These are phyloP conservation scores for Apodemus agrarius DNA, from an alignment of 2,797 vertebrate species.

Conservation along the genomic window DNA sequence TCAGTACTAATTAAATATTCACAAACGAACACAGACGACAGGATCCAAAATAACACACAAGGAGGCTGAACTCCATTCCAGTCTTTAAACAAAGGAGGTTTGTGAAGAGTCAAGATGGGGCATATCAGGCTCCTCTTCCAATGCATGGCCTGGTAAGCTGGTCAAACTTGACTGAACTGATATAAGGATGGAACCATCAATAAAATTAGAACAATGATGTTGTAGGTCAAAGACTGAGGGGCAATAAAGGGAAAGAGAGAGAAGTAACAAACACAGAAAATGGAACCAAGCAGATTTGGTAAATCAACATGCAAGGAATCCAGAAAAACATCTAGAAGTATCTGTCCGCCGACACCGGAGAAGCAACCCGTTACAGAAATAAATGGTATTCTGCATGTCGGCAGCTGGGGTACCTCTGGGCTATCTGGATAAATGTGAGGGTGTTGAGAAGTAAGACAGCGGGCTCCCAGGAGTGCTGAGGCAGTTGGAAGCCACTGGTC, in stretches of 20 bases:
- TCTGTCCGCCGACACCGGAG: not conserved
- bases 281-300: not conserved
- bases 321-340: not conserved
- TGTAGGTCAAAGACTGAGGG: not conserved
- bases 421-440: no score
- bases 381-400: not conserved
- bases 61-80: not conserved
- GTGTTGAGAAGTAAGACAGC: not conserved
- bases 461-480: no score
- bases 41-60: not conserved
- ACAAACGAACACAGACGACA: not conserved
- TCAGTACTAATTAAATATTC: not conserved
- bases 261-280: not conserved
- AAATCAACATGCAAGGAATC: not conserved
- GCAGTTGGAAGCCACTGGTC: accelerated
- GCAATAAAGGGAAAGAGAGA: not conserved
- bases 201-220: not conserved
- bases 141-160: not conserved
- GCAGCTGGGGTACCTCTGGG: not conserved
- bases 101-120: not conserved
- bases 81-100: not conserved
- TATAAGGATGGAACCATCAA: not conserved
- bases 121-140: not conserved
- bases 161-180: not conserved
- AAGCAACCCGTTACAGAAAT: not conserved